phyloP scores from a whole-genome alignment of 2,113 vertebrate species.

The Condylura cristata region DNA sequence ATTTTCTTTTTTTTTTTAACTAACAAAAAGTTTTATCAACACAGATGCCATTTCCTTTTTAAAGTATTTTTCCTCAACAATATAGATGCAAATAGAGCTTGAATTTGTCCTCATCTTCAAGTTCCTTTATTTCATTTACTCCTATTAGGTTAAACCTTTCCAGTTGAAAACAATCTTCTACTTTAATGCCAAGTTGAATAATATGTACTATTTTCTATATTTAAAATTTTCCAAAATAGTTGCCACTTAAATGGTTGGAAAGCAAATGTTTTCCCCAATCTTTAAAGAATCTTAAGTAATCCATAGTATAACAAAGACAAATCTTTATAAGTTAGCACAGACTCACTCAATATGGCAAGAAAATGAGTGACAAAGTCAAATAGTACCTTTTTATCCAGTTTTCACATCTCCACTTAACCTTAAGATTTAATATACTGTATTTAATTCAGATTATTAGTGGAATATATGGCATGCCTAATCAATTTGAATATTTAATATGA shows the following conservation, averaged over 20 bases:
- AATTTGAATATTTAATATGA: neutral
- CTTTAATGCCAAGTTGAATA: neutral
- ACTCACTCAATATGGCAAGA: neutral
- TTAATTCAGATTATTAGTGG: neutral
- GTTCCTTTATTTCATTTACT: neutral
- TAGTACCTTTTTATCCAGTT: neutral
- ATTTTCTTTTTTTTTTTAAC: too few species aligned
- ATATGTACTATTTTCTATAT: neutral
- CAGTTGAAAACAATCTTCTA: neutral
- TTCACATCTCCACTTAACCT: neutral
- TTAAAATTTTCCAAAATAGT: conserved; percentile 8
- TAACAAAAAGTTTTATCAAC: neutral
- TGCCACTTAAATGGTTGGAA: neutral
- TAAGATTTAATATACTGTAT: neutral
- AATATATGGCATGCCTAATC: neutral
- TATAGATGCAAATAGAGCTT: neutral
- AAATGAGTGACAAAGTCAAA: neutral
- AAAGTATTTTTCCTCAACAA: neutral
- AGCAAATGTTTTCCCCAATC: neutral
- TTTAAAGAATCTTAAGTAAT: neutral
- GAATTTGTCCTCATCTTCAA: neutral
- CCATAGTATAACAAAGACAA: neutral
- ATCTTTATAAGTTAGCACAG: neutral
- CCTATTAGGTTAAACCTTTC: neutral
- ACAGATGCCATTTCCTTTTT: neutral